Evolutionary conservation across 53 echinoderm and acorn worm species (phyloP), one percentile per base, ranked within the genome.

Genomic region (Apostichopus leukothele): DNA sequence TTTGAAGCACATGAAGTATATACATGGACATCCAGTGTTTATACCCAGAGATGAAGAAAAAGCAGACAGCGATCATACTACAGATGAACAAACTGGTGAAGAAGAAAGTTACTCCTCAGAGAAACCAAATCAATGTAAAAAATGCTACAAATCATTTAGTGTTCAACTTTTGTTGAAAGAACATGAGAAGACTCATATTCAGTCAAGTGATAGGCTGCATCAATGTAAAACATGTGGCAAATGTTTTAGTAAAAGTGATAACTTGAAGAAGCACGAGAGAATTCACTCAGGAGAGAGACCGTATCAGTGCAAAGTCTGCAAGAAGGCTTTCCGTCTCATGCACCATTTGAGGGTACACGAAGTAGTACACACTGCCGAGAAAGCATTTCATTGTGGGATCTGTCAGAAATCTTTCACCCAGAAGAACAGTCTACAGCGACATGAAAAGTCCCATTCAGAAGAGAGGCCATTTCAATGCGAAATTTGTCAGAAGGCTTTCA

Each of bases 351-450:
- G 63, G 12, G 60, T 14, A 0, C 88, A 88, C 68, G 4, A 52
- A 74, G 23, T 53, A 63, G 52, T 52, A 1, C 93, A 92, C 86
- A 77, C 87, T 57, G 59, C 66, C n/a, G 91, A 89, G 16, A 93
- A 86, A 50, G 84, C 86, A 5, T 88, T 74, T 50, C 50, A 60
- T 5, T 93, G 93, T 75, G 91, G 67, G 14, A n/a, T 83, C 7
- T 94, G 94, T 73, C 76, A 71, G 50, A 94, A 94, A 76, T 53
- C 68, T 50, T 94, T 92, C 73, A 39, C 92, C 9, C 54, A 73
- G 10, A 12, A 16, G 1, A 11, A 57, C 13, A 85, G 76, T 73
- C 88, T 94, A 4, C 90, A 55, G 22, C 51, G 74, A 23, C 94
- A 94, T 73, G 14, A 19, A 25, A 67, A 76, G 23, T 23, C 79